These are phyloP conservation scores for Bubo scandiacus DNA, from an alignment of 2,113 vertebrate species.

Conservation along the genomic window DNA sequence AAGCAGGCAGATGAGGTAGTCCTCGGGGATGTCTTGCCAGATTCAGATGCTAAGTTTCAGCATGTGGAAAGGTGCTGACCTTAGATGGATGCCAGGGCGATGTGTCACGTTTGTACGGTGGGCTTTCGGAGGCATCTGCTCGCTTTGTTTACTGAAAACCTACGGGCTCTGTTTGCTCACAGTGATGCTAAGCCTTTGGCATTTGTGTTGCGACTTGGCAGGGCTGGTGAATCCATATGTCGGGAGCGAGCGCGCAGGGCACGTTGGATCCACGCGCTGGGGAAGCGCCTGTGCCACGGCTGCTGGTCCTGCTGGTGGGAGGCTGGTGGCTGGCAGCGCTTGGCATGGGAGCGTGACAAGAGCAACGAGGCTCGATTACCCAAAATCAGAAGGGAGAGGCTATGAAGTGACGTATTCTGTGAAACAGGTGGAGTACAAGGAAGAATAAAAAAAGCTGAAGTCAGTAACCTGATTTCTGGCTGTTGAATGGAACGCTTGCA, in stretches of 20 bases:
- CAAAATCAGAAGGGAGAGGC: not conserved
- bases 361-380: not conserved
- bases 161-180: not conserved
- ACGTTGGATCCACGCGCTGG: not conserved
- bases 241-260: not conserved
- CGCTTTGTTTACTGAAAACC: not conserved
- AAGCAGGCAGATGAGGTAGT: not conserved
- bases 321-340: not conserved
- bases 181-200: not conserved
- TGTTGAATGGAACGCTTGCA: not conserved
- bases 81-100: not conserved
- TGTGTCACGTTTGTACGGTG: fast-evolving
- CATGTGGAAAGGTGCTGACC: not conserved
- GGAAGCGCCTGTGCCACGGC: not conserved
- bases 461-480: not conserved
- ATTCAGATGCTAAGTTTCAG: not conserved
- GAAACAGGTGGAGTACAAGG: not conserved
- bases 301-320: not conserved
- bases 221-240: not conserved
- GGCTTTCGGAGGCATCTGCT: not conserved
- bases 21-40: not conserved
- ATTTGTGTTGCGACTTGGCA: not conserved
- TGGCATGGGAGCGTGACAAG: not conserved
- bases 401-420: not conserved
- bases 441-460: not conserved